These are phyloP conservation scores for Rhinopithecus roxellana DNA, from an alignment of 2,113 vertebrate species.

Conservation along the genomic window DNA sequence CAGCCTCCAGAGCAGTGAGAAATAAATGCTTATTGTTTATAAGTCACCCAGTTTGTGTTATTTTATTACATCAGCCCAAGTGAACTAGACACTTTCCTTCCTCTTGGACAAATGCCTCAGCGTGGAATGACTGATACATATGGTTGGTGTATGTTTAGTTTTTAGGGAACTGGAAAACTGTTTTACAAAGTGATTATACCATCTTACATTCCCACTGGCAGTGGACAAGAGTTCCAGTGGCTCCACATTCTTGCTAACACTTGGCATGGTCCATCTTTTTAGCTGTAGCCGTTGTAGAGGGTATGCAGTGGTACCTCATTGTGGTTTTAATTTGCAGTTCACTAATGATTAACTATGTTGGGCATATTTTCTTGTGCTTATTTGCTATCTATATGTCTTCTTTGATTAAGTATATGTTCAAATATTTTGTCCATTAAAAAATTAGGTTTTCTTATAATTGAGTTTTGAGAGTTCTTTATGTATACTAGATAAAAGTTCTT, in stretches of 20 bases:
- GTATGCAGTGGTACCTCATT: too few species aligned
- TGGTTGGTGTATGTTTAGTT: neutral
- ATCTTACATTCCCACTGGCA: neutral
- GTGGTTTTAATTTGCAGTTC: neutral
- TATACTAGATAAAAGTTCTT: neutral
- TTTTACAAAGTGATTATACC: neutral
- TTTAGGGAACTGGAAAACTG: too few species aligned
- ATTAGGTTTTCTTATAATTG: neutral
- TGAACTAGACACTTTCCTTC: neutral
- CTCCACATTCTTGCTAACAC: neutral
- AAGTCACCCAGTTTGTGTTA: neutral
- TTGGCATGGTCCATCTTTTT: neutral
- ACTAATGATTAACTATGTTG: neutral
- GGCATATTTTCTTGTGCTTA: neutral
- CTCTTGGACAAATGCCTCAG: neutral
- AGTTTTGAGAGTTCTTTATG: neutral
- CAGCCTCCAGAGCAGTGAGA: neutral
- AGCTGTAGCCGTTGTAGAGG: rapidly evolving
- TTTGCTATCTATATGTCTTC: neutral
- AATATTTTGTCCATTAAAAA: neutral
- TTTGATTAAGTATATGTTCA: neutral
- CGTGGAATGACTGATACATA: neutral
- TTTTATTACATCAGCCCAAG: neutral
- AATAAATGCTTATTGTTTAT: neutral
- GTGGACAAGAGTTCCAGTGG: neutral